Base-by-base conservation (phyloP, 2,888 invertebrate genomes). In the Molanna angustata region DNA sequence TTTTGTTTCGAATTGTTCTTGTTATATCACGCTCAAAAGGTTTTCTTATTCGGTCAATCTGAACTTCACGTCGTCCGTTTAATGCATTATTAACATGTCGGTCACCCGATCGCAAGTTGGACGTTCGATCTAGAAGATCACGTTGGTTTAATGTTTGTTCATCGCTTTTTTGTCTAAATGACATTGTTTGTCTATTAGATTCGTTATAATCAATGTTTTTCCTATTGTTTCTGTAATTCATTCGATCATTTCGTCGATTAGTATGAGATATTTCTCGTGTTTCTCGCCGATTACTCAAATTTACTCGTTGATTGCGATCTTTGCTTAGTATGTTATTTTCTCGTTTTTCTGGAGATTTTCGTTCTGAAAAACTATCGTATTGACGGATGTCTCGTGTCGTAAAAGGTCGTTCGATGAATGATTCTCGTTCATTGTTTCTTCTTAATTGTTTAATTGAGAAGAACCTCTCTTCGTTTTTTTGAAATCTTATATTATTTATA, bases 231-330 rank as follows among this genome's bases (percentile, higher is more conserved):
- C 17, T 17, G 6, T 35, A 4, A 13, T 35, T 35, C 3, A 16
- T 11, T 35, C 20, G 35, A 13, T 1, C 19, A n/a, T 27, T 35
- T 31, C 46, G 46, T 33, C 46, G 32, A 19, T 46, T 46, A 4
- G 33, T 35, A 3, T 46, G 46, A n/a, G 49, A 42, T 13, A 35
- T 50, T 50, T 50, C 50, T 16, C 43, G 35, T 21, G 35, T 22
- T 17, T 50, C 50, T 2, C 33, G 42, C 9, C 44, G 50, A 16
- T 18, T 41, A 13, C 18, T 27, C 4, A 16, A 17, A 37, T 37
- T 19, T 41, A 20, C 9, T 41, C 41, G 41, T n/a, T 20, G 11
- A 19, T n/a, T 39, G 4, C 27, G 27, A 6, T 27, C 27, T 9
- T 7, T 27, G 27, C 27, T 27, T 27, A 9, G 7, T 7, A 27